Evolutionary conservation across 2,888 invertebrate species (phyloP), one percentile per base, ranked within the genome.

Genomic region (Lottia scabra): DNA sequence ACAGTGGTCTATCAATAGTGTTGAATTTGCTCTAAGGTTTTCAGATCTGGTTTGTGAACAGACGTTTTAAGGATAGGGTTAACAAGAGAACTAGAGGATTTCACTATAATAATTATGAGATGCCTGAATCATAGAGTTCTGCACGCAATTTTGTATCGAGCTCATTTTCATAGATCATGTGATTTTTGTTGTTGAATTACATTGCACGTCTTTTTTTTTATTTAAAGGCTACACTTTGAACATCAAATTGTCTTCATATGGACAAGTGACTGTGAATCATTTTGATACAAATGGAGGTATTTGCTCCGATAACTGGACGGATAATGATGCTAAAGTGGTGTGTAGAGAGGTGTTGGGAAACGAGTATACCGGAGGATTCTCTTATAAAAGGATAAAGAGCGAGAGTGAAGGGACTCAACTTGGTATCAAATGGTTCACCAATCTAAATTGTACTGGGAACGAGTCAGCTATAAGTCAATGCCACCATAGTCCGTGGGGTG

Each of bases 331-430:
- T 56, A 23, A 6, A 23, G 56, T 56, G 56, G 56, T 56, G 10
- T 56, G 56, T 56, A n/a, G 23, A 56, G 56, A 56, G 13, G 15
- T 23, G 10, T 13, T 3, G 0, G 56, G 23, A 3, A 56, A 13
- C 10, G 19, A 19, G 10, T 56, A 56, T 23, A 23, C 13, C 3
- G 56, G 56, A 5, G 30, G 43, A 30, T 38, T 43, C n/a, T 30
- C 65, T 27, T 65, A 81, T 76, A 81, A 80, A 0, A 77, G 80
- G 0, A 70, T 77, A 8, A 76, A 26, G 8, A 16, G 63, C 19
- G 44, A 13, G 0, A 16, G 2, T 27, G 16, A 16, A 30, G 13
- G 6, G 62, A 26, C 0, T 8, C 19, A 62, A 19, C 30, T n/a
- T 19, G 43, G 43, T 16, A n/a, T 65, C 4, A 30, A 43, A 43